Evolutionary conservation across 2,113 vertebrate genomes (phyloP).

Genomic region (Reinhardtius hippoglossoides): DNA sequence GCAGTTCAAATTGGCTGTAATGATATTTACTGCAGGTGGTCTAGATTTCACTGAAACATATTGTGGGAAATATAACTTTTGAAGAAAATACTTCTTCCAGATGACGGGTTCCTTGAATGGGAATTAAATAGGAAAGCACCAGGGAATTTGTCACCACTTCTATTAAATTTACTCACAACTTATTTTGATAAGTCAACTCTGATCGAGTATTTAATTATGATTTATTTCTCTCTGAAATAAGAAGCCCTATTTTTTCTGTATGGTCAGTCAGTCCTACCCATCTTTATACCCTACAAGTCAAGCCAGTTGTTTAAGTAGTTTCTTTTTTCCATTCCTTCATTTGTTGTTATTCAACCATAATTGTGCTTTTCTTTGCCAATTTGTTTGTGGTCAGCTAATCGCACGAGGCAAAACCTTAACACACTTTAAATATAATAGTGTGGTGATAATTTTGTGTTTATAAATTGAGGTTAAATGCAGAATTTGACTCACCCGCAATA

Average conservation of each 20-base stretch:
- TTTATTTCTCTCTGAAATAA: slow-evolving; percentile 9
- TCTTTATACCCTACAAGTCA: slow-evolving; percentile 12
- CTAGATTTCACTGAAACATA: slow-evolving; percentile 73
- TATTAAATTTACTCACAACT: slow-evolving; percentile 40
- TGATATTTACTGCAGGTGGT: slow-evolving; percentile 82
- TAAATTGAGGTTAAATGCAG: background rate
- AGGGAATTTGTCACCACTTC: slow-evolving; percentile 56
- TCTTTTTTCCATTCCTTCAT: too few species aligned
- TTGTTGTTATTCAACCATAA: too few species aligned
- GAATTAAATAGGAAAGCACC: slow-evolving; percentile 54
- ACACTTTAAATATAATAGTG: background rate
- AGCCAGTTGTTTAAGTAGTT: slow-evolving; percentile 7
- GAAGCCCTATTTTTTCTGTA: background rate
- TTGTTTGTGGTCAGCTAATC: background rate
- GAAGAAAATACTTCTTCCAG: slow-evolving; percentile 61
- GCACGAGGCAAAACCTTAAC: background rate
- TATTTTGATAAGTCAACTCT: slow-evolving; percentile 28
- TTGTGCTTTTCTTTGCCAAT: background rate
- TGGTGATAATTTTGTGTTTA: background rate
- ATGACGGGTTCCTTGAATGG: slow-evolving; percentile 58
- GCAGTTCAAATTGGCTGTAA: slow-evolving; percentile 78
- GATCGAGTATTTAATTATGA: slow-evolving; percentile 10
- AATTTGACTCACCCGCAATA: background rate
- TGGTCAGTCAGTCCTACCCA: background rate
- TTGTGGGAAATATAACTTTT: slow-evolving; percentile 77